These are phyloP conservation scores for Serilophus lunatus DNA, from an alignment of 2,113 vertebrate species.

Conservation along the genomic window DNA sequence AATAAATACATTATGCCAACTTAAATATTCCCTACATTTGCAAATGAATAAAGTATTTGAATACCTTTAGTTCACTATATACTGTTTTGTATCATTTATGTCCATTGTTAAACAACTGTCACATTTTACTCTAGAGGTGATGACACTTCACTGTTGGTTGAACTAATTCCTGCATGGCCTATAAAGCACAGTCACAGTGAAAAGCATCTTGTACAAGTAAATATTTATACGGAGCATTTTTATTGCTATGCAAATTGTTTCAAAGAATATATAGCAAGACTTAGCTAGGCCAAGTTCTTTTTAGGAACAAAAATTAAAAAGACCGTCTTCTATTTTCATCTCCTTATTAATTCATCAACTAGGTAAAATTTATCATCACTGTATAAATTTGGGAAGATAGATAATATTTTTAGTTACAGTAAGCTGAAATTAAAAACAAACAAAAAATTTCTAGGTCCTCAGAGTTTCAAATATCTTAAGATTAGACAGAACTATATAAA, in stretches of 20 bases:
- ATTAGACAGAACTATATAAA: neutral
- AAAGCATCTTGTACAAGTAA: conserved; percentile 2
- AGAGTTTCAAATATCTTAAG: neutral
- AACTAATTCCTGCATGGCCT: neutral
- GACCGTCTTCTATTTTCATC: neutral
- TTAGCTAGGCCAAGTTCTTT: neutral
- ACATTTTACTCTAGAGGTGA: conserved; percentile 28
- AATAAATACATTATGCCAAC: neutral
- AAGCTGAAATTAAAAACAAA: neutral
- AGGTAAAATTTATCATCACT: neutral
- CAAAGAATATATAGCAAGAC: neutral
- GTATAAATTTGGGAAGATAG: neutral
- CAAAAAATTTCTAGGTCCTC: neutral
- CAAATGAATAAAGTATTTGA: conserved; percentile 34
- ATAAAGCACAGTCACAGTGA: neutral
- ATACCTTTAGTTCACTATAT: neutral
- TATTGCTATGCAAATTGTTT: neutral
- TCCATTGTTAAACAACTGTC: neutral
- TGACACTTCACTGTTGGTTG: conserved; percentile 23
- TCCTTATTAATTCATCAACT: neutral
- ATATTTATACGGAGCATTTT: conserved; percentile 6
- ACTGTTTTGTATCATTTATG: neutral
- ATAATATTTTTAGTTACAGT: neutral
- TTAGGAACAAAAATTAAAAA: neutral
- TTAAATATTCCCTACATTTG: conserved; percentile 24